Base-by-base conservation (phyloP, 2,888 invertebrate genomes). In the Agapetus fuscipes region DNA sequence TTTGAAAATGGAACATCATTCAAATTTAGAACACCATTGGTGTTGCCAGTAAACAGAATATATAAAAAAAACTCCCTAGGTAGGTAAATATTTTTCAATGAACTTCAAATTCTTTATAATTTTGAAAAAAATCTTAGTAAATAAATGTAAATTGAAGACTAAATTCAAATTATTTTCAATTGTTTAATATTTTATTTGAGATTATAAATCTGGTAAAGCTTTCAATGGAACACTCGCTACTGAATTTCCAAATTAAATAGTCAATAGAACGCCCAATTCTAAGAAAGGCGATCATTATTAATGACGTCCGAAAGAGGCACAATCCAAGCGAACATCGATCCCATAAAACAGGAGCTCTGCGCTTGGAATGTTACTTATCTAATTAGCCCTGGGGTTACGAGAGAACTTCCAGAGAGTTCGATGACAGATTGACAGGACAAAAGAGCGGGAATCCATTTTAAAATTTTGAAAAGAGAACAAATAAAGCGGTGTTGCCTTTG, bases 361-460 rank as follows among this genome's bases (percentile, higher is more conserved):
- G 16, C 12, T 30, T 16, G 17, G 38, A 44, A 31, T 37, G 44
- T 44, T 41, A 44, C 40, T 27, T 17, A 30, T 34, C 37, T 39
- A 43, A 43, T 43, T 43, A 43, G 37, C 37, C 32, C 27, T 16
- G 28, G 24, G n/a, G 24, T 36, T 26, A 26, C 15, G 37, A 42
- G 28, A 29, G 32, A n/a, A n/a, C 43, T 39, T 36, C 38, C 32
- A 34, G 28, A 25, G 24, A 17, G 26, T 5, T 27, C 29, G 33
- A 17, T 42, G 38, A 42, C 38, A 36, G 45, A 45, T 34, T 45
- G 45, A 45, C 45, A 41, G 41, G 35, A 35, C 35, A 38, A 41
- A 41, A 45, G 33, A 24, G 33, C 37, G 33, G 33, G 32, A 41
- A 38, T 38, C 17, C 32, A 38, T 13, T 28, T 28, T 27, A 20